Conservation (phyloP, 2,113 vertebrate species). For the Tricholaema leucomelas region DNA sequence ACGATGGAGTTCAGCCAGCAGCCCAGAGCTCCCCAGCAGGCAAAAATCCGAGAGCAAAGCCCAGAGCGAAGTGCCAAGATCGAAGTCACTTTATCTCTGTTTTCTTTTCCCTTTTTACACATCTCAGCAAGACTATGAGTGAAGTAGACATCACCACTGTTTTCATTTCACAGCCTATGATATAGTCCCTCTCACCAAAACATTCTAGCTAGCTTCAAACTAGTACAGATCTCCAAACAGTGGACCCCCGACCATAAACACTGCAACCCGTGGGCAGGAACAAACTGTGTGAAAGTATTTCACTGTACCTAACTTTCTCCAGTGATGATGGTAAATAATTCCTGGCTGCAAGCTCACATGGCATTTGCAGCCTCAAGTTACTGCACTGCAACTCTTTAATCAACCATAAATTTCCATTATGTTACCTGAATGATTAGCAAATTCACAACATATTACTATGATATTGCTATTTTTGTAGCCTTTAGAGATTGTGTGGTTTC, state of each 20-base stretch:
- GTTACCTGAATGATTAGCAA: not conserved
- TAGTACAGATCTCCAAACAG: not conserved
- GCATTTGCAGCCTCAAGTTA: not conserved
- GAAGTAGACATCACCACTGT: no score
- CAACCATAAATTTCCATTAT: not conserved
- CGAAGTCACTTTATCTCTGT: no score
- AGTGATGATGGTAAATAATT: not conserved
- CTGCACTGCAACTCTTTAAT: not conserved
- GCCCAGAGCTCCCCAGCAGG: no score
- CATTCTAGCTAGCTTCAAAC: no score
- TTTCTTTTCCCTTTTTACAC: no score
- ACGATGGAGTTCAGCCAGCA: no score
- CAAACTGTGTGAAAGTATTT: not conserved
- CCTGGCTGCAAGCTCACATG: not conserved
- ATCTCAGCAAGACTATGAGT: no score
- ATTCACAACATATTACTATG: conserved; percentile 4
- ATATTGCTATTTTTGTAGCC: not conserved
- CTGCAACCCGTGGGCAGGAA: not conserved
- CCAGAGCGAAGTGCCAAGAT: no score
- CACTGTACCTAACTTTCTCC: not conserved
- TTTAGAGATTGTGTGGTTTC: not conserved
- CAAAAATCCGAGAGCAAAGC: no score
- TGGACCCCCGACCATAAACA: not conserved
- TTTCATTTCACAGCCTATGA: no score
- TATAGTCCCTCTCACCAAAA: no score